Evolutionary conservation across 2,888 invertebrate genomes (phyloP).

Genomic region (Laspeyria flexula): DNA sequence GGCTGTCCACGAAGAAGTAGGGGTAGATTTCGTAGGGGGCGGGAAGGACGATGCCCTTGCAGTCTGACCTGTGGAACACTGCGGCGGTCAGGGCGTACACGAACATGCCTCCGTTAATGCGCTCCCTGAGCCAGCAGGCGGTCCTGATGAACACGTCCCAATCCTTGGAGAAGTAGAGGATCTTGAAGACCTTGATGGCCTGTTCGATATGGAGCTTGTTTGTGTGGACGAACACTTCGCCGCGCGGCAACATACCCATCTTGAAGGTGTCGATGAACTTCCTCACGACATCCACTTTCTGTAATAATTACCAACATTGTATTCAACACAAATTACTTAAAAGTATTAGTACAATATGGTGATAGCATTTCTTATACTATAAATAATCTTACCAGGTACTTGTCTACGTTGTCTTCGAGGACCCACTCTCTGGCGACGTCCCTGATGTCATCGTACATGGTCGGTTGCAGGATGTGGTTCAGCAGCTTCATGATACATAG

Average conservation of each 20-base stretch:
- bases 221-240: slow-evolving; percentile 87
- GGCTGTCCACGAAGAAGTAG: slow-evolving; percentile 90
- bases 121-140: slow-evolving; percentile 89
- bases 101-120: slow-evolving; percentile 91
- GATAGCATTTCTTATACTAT: neutral
- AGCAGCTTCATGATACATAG: slow-evolving; percentile 85
- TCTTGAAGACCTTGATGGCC: slow-evolving; percentile 87
- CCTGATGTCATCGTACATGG: slow-evolving; percentile 85
- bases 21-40: slow-evolving; percentile 92
- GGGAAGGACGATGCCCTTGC: slow-evolving; percentile 88
- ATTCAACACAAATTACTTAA: neutral
- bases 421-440: slow-evolving; percentile 87
- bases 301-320: slow-evolving; percentile 33
- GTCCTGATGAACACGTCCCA: slow-evolving; percentile 89
- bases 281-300: slow-evolving; percentile 86
- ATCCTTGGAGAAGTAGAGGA: slow-evolving; percentile 89
- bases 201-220: slow-evolving; percentile 87
- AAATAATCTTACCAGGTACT: slow-evolving; percentile 78
- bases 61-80: slow-evolving; percentile 89
- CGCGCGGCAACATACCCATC: slow-evolving; percentile 86
- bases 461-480: slow-evolving; percentile 87
- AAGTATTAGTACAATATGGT: neutral
- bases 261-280: slow-evolving; percentile 84
- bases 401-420: slow-evolving; percentile 85
- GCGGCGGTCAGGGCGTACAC: slow-evolving; percentile 89